These are phyloP conservation scores for Sarotherodon lohbergeri DNA, from an alignment of 2,113 vertebrate genomes.

Conservation along the genomic window DNA sequence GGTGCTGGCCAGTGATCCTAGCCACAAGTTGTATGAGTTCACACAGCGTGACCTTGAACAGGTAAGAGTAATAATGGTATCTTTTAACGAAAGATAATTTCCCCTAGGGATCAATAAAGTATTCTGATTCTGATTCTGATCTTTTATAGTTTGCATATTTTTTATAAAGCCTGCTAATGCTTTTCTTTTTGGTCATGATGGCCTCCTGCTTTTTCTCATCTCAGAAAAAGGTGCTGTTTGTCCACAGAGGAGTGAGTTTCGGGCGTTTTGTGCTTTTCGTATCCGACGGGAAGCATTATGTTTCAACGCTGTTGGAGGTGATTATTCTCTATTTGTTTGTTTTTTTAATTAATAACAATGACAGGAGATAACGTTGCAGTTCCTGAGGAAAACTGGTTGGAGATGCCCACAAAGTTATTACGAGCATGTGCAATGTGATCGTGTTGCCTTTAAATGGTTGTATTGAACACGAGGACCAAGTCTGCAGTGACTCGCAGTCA, in stretches of 20 bases:
- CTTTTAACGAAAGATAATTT: not conserved
- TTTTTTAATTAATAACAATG: not conserved
- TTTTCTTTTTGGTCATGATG: not conserved
- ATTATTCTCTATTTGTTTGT: not conserved
- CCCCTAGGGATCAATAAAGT: too few relatives aligned
- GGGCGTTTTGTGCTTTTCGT: conserved; percentile 85
- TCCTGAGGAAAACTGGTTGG: not conserved
- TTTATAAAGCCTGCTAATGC: not conserved
- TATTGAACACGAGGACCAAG: not conserved
- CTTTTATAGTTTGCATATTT: not conserved
- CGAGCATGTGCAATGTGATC: not conserved
- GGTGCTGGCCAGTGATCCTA: conserved; percentile 73
- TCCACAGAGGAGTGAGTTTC: conserved; percentile 76
- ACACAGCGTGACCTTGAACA: conserved; percentile 77
- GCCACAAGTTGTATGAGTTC: conserved; percentile 81
- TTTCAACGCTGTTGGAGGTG: conserved; percentile 79
- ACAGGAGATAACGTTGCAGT: not conserved
- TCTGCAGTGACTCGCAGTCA: not conserved
- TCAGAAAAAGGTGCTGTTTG: conserved; percentile 79
- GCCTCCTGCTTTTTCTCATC: not conserved
- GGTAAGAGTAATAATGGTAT: conserved; percentile 7
- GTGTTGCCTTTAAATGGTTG: not conserved
- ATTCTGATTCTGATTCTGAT: not conserved
- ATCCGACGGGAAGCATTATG: conserved; percentile 83
- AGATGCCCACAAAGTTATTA: not conserved